phyloP scores from a whole-genome alignment of 2,797 vertebrate genomes.

The Leuciscus waleckii region DNA sequence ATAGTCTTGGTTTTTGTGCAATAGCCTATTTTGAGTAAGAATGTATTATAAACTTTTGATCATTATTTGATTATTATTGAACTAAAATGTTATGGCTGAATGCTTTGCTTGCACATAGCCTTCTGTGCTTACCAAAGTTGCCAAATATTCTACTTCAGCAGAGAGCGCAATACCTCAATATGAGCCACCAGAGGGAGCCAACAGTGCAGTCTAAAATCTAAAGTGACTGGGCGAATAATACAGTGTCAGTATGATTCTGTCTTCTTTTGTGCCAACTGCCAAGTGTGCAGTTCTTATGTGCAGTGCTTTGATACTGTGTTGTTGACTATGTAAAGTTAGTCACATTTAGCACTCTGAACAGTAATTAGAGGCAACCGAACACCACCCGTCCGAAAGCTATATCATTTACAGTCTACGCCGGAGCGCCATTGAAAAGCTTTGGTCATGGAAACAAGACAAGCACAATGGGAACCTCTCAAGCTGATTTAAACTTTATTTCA shows the following conservation, averaged over 20 bases:
- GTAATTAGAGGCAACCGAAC: neutral
- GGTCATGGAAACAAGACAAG: neutral
- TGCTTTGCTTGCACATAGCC: neutral
- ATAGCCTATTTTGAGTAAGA: neutral
- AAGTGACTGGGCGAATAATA: neutral
- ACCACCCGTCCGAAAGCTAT: neutral
- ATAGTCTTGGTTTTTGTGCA: neutral
- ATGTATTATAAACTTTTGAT: neutral
- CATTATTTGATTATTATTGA: neutral
- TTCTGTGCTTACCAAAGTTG: neutral
- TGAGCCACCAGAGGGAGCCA: slow-evolving; percentile 38
- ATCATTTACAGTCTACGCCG: neutral
- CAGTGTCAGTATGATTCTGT: neutral
- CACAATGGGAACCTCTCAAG: neutral
- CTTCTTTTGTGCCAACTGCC: neutral
- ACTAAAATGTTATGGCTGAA: neutral
- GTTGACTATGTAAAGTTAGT: neutral
- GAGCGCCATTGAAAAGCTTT: neutral
- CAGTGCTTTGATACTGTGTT: neutral
- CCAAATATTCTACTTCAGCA: neutral
- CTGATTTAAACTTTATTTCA: slow-evolving; percentile 9
- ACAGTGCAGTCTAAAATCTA: no score
- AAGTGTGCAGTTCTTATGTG: neutral
- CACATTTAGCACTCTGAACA: neutral
- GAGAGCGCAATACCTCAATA: neutral